Conservation (phyloP, 2,888 invertebrate genomes). For the Salpingus planirostris region DNA sequence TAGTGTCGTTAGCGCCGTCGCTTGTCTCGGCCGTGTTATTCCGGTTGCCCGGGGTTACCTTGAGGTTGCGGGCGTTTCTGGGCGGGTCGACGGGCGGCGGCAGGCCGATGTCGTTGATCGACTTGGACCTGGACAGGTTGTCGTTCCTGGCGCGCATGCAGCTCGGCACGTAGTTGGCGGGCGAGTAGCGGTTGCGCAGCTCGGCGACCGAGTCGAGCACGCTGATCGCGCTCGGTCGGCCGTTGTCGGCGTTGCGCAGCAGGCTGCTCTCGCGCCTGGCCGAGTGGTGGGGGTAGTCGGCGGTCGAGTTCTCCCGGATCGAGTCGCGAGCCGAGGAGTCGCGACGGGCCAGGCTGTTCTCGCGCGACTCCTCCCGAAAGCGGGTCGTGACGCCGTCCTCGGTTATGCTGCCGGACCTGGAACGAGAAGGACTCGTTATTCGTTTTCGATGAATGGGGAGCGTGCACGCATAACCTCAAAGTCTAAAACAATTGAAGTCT, state of each 20-base stretch:
- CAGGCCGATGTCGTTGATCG: conserved; percentile 50
- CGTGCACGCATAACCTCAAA: too few relatives aligned
- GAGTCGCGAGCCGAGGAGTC: conserved; percentile 34
- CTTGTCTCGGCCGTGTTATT: too few relatives aligned
- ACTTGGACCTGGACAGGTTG: conserved; percentile 44
- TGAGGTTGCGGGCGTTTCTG: conserved; percentile 30
- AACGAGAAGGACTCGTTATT: too few relatives aligned
- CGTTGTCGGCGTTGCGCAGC: conserved; percentile 18
- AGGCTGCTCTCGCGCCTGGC: conserved; percentile 47
- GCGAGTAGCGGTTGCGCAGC: conserved; percentile 66
- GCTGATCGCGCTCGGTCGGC: conserved; percentile 25
- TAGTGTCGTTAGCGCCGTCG: conserved; percentile 35
- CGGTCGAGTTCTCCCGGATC: conserved; percentile 30
- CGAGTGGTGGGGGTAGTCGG: conserved; percentile 44
- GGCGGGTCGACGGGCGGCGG: conserved; percentile 38
- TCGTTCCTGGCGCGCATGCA: conserved; percentile 29
- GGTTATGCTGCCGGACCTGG: conserved; percentile 37
- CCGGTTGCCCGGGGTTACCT: conserved; percentile 31
- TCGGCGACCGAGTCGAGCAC: conserved; percentile 48
- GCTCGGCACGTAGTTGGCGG: conserved; percentile 61
- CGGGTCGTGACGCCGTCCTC: conserved; percentile 41
- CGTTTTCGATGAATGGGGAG: too few relatives aligned
- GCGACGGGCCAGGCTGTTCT: conserved; percentile 21
- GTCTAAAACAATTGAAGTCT: too few relatives aligned
- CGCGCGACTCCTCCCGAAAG: conserved; percentile 41